phyloP scores from a whole-genome alignment of 2,888 invertebrate genomes.

The Limnephilus auricula region DNA sequence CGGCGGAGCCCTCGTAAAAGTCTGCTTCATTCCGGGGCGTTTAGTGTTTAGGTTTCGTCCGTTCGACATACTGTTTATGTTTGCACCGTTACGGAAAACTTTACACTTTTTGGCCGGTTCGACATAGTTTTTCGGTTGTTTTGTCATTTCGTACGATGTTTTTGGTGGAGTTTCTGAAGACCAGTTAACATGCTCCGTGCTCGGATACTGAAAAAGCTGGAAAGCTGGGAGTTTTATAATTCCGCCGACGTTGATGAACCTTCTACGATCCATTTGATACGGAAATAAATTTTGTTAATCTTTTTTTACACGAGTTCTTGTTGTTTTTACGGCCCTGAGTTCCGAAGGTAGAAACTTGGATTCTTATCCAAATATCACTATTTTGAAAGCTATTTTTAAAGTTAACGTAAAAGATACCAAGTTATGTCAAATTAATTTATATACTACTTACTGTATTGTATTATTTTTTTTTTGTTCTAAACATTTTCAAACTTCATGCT shows the following conservation, averaged over 20 bases:
- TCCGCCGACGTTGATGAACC: neutral
- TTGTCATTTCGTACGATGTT: constrained; percentile 3
- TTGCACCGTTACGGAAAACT: neutral
- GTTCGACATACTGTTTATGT: neutral
- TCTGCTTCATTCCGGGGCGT: constrained; percentile 17
- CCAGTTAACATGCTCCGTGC: constrained; percentile 7
- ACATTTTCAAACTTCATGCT: neutral
- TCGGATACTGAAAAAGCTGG: neutral
- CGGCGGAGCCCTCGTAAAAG: constrained; percentile 35
- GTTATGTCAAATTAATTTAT: too few species aligned
- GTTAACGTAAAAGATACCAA: neutral
- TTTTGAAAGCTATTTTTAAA: neutral
- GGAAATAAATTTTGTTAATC: constrained; percentile 11
- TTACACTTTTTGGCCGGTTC: neutral
- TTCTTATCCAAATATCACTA: neutral
- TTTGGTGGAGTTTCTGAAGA: neutral
- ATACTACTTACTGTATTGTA: neutral
- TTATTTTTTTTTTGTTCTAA: neutral
- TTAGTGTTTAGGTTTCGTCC: neutral
- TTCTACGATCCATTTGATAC: neutral
- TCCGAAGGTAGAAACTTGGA: neutral
- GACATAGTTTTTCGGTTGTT: neutral
- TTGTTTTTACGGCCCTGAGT: neutral
- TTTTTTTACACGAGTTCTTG: neutral
- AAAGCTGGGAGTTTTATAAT: neutral